A percentile compares a stretch with the other conserved stretches of the same genome.
These are phyloP conservation scores for Megamerina dolium DNA, from an alignment of 2,888 invertebrate genomes.

Conservation along the genomic window DNA sequence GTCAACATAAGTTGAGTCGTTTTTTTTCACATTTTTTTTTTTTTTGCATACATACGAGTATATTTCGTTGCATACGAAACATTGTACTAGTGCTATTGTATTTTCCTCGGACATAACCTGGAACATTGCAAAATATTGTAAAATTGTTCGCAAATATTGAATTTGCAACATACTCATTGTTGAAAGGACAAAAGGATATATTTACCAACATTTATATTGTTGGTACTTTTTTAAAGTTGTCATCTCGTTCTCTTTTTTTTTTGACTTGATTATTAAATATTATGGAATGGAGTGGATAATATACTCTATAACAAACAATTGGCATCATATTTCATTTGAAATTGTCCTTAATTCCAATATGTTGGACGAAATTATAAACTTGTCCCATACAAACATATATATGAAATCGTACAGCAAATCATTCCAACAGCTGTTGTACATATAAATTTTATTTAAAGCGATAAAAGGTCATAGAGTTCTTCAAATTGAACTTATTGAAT, in stretches of 20 bases:
- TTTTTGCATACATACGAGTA: too few species aligned
- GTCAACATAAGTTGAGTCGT: background rate
- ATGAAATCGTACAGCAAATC: too few species aligned
- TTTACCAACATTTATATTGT: slow-evolving; percentile 37
- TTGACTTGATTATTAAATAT: too few species aligned
- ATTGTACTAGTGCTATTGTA: too few species aligned
- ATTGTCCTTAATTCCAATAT: slow-evolving; percentile 42
- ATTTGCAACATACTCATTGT: slow-evolving; percentile 44
- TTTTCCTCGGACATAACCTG: background rate
- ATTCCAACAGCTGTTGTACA: too few species aligned
- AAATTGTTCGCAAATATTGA: slow-evolving; percentile 47
- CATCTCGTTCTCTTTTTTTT: slow-evolving; percentile 3
- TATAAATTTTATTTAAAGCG: slow-evolving; percentile 42
- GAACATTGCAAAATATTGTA: slow-evolving; percentile 24
- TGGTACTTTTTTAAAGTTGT: slow-evolving; percentile 8
- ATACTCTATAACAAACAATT: too few species aligned
- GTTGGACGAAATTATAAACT: slow-evolving; percentile 19
- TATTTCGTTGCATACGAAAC: too few species aligned
- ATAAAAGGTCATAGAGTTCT: slow-evolving; percentile 33
- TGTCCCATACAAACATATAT: too few species aligned
- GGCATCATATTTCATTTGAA: slow-evolving; percentile 36
- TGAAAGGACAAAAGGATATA: slow-evolving; percentile 35
- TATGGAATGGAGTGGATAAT: too few species aligned
- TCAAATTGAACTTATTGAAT: slow-evolving; percentile 38
- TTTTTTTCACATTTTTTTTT: background rate